Evolutionary conservation across 2,113 vertebrate genomes (phyloP).

Genomic region (Python bivittatus): DNA sequence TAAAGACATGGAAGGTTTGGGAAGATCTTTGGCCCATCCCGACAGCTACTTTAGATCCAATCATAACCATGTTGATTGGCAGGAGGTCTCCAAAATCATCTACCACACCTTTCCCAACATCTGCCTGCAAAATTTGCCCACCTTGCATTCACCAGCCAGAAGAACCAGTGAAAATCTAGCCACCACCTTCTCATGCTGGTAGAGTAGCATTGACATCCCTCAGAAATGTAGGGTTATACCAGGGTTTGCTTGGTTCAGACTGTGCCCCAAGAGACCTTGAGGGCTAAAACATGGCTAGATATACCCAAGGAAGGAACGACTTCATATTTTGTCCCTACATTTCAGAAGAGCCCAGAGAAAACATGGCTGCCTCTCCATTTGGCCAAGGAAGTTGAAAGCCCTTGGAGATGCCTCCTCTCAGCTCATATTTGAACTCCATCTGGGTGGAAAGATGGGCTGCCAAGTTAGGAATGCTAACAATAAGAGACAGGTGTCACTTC

Average conservation of each 20-base stretch:
- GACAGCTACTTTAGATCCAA: too few species aligned
- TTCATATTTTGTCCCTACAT: not conserved
- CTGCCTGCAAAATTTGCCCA: not conserved
- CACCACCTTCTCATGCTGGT: not conserved
- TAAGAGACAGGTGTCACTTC: too few species aligned
- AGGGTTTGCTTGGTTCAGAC: not conserved
- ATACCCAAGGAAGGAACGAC: too few species aligned
- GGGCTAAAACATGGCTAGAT: not conserved
- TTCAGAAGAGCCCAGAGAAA: not conserved
- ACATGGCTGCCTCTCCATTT: not conserved
- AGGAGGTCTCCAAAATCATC: too few species aligned
- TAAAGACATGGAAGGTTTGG: too few species aligned
- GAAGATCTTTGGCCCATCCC: not conserved
- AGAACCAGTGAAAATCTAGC: too few species aligned
- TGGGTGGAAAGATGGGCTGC: too few species aligned
- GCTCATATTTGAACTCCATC: too few species aligned
- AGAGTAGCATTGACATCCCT: not conserved
- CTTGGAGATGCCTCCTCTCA: not conserved
- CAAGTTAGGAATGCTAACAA: too few species aligned
- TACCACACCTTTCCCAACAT: too few species aligned
- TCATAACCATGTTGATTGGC: not conserved
- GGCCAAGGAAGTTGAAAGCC: not conserved
- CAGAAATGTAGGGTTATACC: not conserved
- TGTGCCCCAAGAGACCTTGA: not conserved
- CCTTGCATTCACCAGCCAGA: too few species aligned